phyloP scores from a whole-genome alignment of 2,113 vertebrate genomes.

The Bothrops jararaca region DNA sequence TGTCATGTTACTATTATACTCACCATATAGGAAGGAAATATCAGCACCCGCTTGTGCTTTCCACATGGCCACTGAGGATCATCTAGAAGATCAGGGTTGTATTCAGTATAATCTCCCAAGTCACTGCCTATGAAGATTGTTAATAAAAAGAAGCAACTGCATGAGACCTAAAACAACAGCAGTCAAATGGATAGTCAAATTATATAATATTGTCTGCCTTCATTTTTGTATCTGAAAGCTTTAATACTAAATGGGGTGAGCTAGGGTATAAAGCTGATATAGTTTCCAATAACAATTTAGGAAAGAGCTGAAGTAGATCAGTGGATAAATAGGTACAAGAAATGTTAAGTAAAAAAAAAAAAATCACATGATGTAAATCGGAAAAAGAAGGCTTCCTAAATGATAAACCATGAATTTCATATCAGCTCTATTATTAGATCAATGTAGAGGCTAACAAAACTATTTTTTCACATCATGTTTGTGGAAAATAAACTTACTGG shows the following conservation, averaged over 20 bases:
- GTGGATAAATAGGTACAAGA: background rate
- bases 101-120: conserved; percentile 86
- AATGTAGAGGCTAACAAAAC: background rate
- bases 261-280: background rate
- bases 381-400: background rate
- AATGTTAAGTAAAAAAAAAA: background rate
- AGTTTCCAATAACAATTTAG: conserved; percentile 36
- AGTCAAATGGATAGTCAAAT: background rate
- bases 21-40: conserved; percentile 98
- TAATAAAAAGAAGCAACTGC: conserved; percentile 5
- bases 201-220: background rate
- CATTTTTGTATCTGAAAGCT: conserved; percentile 33
- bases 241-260: background rate
- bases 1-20: conserved; percentile 45
- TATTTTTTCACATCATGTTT: background rate
- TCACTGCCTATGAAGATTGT: conserved; percentile 81
- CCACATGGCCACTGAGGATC: conserved; percentile 99
- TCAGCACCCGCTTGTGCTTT: conserved; percentile 96
- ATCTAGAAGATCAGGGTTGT: conserved; percentile 95
- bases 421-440: background rate
- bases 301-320: conserved; percentile 7
- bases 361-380: rapidly evolving
- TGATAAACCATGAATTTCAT: background rate
- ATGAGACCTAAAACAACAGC: background rate
- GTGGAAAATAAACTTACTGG: background rate